Conservation (phyloP, 2,113 vertebrate genomes). For the Melierax canorus region DNA sequence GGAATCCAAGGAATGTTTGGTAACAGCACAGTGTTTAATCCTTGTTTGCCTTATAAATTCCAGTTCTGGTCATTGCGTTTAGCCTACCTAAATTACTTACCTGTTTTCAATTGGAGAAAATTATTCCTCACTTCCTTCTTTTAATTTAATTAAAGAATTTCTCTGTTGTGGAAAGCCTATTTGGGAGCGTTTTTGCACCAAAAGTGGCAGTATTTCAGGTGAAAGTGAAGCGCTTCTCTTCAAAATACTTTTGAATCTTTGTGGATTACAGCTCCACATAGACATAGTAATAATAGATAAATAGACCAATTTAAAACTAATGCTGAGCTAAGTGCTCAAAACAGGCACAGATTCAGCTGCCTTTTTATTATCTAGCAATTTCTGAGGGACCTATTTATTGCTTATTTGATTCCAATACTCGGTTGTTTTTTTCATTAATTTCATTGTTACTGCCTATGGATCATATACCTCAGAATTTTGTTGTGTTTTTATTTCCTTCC, state of each 20-base stretch:
- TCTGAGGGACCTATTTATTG: not conserved
- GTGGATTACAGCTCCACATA: not conserved
- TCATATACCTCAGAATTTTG: not conserved
- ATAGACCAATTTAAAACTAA: not conserved
- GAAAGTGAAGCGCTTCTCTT: not conserved
- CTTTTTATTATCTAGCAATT: not conserved
- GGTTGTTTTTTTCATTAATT: not conserved
- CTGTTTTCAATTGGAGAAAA: not conserved
- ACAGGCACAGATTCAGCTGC: not conserved
- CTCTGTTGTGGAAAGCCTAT: not conserved
- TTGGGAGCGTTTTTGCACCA: not conserved
- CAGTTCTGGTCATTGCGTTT: conserved; percentile 15
- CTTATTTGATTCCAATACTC: not conserved
- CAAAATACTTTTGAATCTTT: not conserved
- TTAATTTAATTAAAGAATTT: not conserved
- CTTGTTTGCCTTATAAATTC: conserved; percentile 30
- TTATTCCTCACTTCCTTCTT: not conserved
- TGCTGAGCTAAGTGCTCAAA: not conserved
- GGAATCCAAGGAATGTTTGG: conserved; percentile 6
- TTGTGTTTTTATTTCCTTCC: conserved; percentile 1
- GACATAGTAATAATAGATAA: not conserved
- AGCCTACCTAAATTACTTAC: not conserved
- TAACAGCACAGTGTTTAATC: conserved; percentile 1
- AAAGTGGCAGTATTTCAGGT: not conserved
- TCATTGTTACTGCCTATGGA: not conserved